Conservation (phyloP, 2,888 invertebrate genomes). For the Eupithecia subumbrata region DNA sequence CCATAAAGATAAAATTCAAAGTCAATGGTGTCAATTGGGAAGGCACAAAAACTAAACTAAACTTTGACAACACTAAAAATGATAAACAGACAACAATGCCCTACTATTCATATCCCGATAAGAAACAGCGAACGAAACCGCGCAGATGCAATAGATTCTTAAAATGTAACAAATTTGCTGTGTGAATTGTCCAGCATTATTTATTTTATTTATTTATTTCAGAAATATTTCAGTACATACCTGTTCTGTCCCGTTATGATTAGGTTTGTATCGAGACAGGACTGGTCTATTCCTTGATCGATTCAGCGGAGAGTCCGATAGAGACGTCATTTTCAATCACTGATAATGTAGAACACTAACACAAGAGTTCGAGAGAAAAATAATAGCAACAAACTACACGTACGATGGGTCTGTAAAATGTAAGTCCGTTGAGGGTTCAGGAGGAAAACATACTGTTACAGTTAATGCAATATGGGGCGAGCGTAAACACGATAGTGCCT, state of each 20-base stretch:
- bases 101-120: neutral
- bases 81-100: neutral
- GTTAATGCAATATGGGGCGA: constrained; percentile 66
- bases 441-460: constrained; percentile 77
- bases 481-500: constrained; percentile 64
- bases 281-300: constrained; percentile 75
- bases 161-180: neutral
- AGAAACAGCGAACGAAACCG: neutral
- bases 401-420: constrained; percentile 38
- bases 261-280: constrained; percentile 72
- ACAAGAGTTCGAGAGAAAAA: constrained; percentile 42
- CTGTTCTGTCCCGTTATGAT: constrained; percentile 58
- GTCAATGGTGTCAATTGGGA: neutral
- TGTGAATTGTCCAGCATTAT: too few species aligned
- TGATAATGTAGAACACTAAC: constrained; percentile 33
- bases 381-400: constrained; percentile 31
- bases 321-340: constrained; percentile 65
- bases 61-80: neutral
- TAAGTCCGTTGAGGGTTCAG: constrained; percentile 63
- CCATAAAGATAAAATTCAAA: neutral
- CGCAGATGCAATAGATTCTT: neutral
- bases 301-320: constrained; percentile 72
- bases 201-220: too few species aligned
- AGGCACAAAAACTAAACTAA: neutral
- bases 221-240: constrained; percentile 53